Conservation (phyloP, 1,140 invertebrate genomes). For the Heterodera carotae region DNA sequence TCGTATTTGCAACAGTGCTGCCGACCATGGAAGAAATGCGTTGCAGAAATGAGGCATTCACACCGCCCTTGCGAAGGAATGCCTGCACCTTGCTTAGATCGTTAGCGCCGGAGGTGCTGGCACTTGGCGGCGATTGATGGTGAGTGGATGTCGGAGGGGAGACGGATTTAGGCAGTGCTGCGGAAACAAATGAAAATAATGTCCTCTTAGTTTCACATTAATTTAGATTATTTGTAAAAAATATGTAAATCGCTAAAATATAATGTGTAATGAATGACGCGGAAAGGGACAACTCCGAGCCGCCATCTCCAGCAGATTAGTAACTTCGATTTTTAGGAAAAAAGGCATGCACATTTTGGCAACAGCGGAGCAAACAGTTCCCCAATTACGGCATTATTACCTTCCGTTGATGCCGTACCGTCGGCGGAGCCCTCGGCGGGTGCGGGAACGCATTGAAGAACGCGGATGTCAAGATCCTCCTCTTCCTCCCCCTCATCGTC, state of each 20-base stretch:
- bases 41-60: background rate
- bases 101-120: background rate
- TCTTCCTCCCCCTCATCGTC: background rate
- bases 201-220: too few species aligned
- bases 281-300: too few species aligned
- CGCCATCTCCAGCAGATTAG: too few species aligned
- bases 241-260: too few species aligned
- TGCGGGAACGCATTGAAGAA: constrained; percentile 1
- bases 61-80: background rate
- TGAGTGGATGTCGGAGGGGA: background rate
- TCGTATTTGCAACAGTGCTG: background rate
- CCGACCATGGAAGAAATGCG: background rate
- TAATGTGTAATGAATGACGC: too few species aligned
- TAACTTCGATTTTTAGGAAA: too few species aligned
- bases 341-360: too few species aligned
- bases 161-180: background rate
- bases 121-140: background rate
- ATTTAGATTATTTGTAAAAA: too few species aligned
- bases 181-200: too few species aligned
- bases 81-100: background rate
- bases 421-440: background rate
- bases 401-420: too few species aligned
- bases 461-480: constrained; percentile 21
- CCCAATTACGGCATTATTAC: background rate
- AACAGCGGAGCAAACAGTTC: too few species aligned